Evolutionary conservation across 2,888 invertebrate genomes (phyloP).

Genomic region (Metalampra italica): DNA sequence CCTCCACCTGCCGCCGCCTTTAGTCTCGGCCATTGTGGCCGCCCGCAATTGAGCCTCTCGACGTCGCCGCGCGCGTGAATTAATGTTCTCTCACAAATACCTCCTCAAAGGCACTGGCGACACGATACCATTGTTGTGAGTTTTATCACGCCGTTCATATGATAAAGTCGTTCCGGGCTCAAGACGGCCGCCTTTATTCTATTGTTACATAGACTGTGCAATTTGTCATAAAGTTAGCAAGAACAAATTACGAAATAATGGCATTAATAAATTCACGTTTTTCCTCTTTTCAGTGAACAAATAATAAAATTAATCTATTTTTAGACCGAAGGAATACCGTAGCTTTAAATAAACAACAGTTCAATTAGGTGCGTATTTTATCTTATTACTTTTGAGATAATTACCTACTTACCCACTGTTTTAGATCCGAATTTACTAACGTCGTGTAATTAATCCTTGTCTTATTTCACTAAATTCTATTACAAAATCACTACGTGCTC

Average conservation of each 20-base stretch:
- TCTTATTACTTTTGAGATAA: too few relatives aligned
- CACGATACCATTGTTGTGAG: conserved; percentile 55
- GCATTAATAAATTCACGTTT: conserved; percentile 26
- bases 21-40: conserved; percentile 45
- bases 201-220: conserved; percentile 30
- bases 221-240: conserved; percentile 35
- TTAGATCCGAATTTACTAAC: too few relatives aligned
- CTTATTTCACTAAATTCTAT: too few relatives aligned
- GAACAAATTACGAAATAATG: conserved; percentile 40
- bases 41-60: conserved; percentile 57
- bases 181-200: conserved; percentile 41
- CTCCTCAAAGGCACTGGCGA: conserved; percentile 48
- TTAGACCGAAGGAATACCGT: conserved; percentile 12
- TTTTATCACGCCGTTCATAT: conserved; percentile 42
- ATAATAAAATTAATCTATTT: conserved; percentile 13
- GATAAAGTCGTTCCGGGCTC: conserved; percentile 42
- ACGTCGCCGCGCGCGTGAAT: conserved; percentile 48
- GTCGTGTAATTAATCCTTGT: too few relatives aligned
- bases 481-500: too few relatives aligned
- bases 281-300: conserved; percentile 14
- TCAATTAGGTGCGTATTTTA: background rate
- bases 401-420: too few relatives aligned
- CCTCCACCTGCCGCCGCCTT: conserved; percentile 14
- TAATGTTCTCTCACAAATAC: conserved; percentile 56
- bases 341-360: conserved; percentile 7